Base-by-base conservation (phyloP, 2,113 vertebrate genomes). In the Lophura nycthemera region DNA sequence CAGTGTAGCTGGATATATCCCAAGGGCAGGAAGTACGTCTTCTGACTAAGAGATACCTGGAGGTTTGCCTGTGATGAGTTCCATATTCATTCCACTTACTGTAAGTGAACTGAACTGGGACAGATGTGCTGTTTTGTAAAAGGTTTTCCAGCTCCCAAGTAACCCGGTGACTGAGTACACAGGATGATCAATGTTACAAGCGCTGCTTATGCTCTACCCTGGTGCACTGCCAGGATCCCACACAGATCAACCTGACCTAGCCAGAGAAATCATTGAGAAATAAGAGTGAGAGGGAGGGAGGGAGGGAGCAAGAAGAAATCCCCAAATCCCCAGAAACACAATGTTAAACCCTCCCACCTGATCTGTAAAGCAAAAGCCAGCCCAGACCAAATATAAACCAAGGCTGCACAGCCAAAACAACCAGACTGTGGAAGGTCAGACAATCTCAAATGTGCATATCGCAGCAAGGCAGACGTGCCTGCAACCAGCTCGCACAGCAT, bases 311-410 rank as follows among this genome's bases (percentile, higher is more conserved):
- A 93, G 66, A 85, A 88, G 91, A 94, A 95, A 96, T 95, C 86
- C 89, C 32, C 59, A 94, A 95, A 95, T 95, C 96, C 88, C 63
- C 78, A 94, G 89, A 93, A 96, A 94, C 60, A 92, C 83, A 77
- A 83, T 79, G 88, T 96, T 94, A 96, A 96, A 90, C 85, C 92
- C 95, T 96, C 94, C 91, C 93, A 93, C 95, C 94, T 96, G 96
- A 97, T 96, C 95, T 90, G 78, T 71, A 96, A 92, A 97, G 91
- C 78, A 89, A 89, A 96, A 96, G 75, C 75, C 73, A 89, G 27
- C 72, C 86, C 83, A 97, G 94, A 92, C 96, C 92, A 96, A 97
- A 96, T 96, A 96, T 96, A 97, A 97, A 97, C 93, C 94, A 95
- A 96, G 92, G 93, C 83, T 94, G 87, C 78, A 75, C 73, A 97